These are phyloP conservation scores for Stratiolaelaps scimitus DNA, from an alignment of 1,140 invertebrate species.

Conservation along the genomic window DNA sequence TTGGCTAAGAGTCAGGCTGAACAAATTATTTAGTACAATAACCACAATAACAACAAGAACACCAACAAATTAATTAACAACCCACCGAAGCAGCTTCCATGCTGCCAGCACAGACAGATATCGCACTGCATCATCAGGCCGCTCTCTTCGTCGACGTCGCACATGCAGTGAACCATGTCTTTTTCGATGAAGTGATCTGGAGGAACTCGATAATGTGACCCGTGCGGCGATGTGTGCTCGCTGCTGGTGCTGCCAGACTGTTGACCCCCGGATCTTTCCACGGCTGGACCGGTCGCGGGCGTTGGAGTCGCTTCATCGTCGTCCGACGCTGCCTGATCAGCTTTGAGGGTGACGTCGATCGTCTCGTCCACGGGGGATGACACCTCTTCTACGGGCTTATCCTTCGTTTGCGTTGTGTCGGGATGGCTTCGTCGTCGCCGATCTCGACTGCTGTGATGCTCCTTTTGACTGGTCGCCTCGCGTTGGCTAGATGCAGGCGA, in stretches of 20 bases:
- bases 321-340: neutral
- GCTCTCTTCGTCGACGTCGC: constrained; percentile 69
- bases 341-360: neutral
- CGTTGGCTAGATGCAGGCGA: neutral
- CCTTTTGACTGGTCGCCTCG: no score
- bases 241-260: no score
- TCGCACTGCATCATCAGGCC: constrained; percentile 91
- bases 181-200: constrained; percentile 30
- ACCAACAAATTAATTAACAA: no score
- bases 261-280: no score
- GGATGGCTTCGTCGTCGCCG: neutral
- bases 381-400: no score
- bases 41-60: no score
- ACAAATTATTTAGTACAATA: no score
- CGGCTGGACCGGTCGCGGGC: no score
- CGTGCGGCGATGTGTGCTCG: neutral
- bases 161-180: constrained; percentile 76
- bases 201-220: neutral
- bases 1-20: no score
- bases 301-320: neutral
- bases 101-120: constrained; percentile 84
- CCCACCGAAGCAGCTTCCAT: constrained; percentile 64
- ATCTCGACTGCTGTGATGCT: neutral
- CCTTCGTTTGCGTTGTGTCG: neutral
- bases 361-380: neutral